Conservation (phyloP, 2,797 vertebrate species). For the Chloroceryle amazona region DNA sequence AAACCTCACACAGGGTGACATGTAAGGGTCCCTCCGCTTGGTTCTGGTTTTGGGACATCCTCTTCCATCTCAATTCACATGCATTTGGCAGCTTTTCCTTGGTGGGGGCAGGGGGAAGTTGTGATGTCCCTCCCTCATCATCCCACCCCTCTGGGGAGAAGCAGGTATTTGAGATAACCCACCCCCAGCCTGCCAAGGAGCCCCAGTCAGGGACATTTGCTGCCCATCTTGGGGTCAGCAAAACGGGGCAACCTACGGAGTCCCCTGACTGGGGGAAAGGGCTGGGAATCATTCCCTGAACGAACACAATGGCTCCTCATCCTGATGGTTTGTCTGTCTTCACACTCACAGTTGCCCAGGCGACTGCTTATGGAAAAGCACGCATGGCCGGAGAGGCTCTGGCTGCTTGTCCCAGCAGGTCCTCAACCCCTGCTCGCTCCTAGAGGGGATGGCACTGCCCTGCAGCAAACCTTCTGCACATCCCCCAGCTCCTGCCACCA, state of each 20-base stretch:
- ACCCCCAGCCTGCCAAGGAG: neutral
- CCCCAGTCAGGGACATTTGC: neutral
- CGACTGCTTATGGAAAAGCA: constrained; percentile 23
- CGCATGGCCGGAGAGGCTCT: neutral
- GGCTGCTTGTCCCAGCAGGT: neutral
- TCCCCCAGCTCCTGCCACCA: accelerated
- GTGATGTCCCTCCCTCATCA: neutral
- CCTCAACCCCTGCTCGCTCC: neutral
- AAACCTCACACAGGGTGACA: neutral
- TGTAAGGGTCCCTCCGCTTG: too few relatives aligned
- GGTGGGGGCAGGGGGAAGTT: accelerated
- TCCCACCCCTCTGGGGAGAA: neutral
- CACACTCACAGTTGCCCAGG: constrained; percentile 14
- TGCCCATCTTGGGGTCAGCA: neutral
- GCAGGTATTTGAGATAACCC: neutral
- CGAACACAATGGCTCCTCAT: neutral
- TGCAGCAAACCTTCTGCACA: neutral
- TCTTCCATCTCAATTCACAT: accelerated
- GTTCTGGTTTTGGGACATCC: neutral
- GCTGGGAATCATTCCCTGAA: neutral
- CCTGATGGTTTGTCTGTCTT: neutral
- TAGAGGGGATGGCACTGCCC: neutral
- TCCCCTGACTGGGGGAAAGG: neutral
- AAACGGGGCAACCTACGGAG: neutral
- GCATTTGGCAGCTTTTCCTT: neutral